Base-by-base conservation (phyloP, 2,113 vertebrate species). In the Urocynchramus pylzowi region DNA sequence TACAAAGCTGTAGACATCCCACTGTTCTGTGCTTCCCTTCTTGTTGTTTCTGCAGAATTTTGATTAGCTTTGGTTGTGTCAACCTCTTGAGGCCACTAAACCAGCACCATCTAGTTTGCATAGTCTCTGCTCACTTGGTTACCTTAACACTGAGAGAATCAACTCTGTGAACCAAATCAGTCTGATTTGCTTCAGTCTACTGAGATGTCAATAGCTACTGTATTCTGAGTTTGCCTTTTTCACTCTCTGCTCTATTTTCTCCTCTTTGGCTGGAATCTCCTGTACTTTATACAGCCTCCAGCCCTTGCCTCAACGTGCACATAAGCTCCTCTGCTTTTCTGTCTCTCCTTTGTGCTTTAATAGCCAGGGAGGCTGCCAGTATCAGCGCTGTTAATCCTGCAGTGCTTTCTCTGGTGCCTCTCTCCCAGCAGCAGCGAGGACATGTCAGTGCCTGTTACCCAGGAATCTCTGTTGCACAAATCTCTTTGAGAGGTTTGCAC, bases 271-370 rank as follows among this genome's bases (percentile, higher is more conserved):
- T 85, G 89, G 44, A 80, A 73, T 47, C 65, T 84, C 0, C 69
- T 80, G 78, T 68, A 54, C 71, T 79, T 82, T 42, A 41, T 37
- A 22, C 52, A 87, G 85, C 80, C 68, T 81, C 56, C 64, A 90
- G 86, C 60, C 88, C 44, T 89, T 93, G 92, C 80, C 80, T 88
- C 90, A 44, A 86, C 8, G 22, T 92, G 90, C 92, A 90, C 20
- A 1, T 22, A 7, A 90, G 35, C 59, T 94, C 30, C 33, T 73
- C 57, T 92, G 57, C 70, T 70, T 85, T 65, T 61, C 49, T 74
- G 61, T 31, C 41, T 96, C 31, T 81, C 6, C 37, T 92, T 63
- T 63, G 64, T 50, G 56, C 60, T 50, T 22, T 27, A 13, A 4
- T 3, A 70, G 73, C 20, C 37, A 26, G 65, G 69, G 87, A 91